Base-by-base conservation (phyloP, 2,888 invertebrate genomes). In the Melipona bicolor region DNA sequence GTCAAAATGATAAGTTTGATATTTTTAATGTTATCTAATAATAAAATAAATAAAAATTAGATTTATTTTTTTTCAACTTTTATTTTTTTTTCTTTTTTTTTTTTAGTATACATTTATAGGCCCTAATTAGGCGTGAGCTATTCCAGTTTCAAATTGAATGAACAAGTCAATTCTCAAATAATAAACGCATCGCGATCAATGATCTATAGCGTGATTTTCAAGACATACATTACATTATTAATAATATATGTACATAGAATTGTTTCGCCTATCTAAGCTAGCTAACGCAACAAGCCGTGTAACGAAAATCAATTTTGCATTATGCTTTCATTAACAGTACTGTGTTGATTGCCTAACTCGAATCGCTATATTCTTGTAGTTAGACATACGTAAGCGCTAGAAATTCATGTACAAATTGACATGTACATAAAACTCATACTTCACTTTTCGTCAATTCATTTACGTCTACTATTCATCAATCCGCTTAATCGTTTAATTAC, bases 121-220 rank as follows among this genome's bases (percentile, higher is more conserved):
- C 88, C 89, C 87, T 90, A 89, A 89, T 88, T 90, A 90, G 90
- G 90, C 88, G 79, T 84, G 87, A 91, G 88, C 88, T 91, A 90
- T 86, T 85, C 77, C 88, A 85, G 74, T 88, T 81, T 78, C 87
- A 87, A 83, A 72, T 89, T 73, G 70, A 88, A 82, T 85, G 86
- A 90, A 91, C 88, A 89, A 86, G 88, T 88, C 86, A 82, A 88
- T 88, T 85, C 65, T 89, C 83, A 11, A 85, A 89, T 90, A 86
- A 76, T 90, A 87, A 91, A 91, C 88, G 83, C 77, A 84, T 76
- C 86, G 82, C 84, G 81, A 85, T 84, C 87, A 82, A 64, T 84
- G 81, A 82, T 65, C 77, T 82, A 74, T 75, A 76, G 83, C 71
- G 80, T 83, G 87, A 89, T 91, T 84, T 65, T 88, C 83, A 81